A percentile compares a stretch with the other conserved stretches of the same genome.
These are phyloP conservation scores for Dioctria linearis DNA, from an alignment of 2,888 invertebrate genomes.

Conservation along the genomic window DNA sequence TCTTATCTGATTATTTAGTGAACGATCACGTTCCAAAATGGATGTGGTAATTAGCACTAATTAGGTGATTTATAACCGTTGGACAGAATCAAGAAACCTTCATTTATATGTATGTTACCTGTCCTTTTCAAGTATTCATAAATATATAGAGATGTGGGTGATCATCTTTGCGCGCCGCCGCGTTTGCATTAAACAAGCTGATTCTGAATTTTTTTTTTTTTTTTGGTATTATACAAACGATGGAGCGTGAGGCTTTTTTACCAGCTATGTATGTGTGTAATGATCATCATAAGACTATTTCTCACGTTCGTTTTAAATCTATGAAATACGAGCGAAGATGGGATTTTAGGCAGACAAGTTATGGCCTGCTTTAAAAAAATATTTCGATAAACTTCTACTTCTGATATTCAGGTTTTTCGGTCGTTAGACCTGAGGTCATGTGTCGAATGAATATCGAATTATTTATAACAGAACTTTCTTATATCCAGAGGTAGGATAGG, in stretches of 20 bases:
- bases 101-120: background rate
- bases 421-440: slow-evolving; percentile 47
- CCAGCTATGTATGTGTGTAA: background rate
- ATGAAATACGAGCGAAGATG: slow-evolving; percentile 36
- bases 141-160: slow-evolving; percentile 1
- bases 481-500: background rate
- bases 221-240: too few relatives aligned
- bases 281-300: slow-evolving; percentile 18
- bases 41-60: slow-evolving; percentile 51
- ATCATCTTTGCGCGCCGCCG: background rate
- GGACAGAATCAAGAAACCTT: background rate
- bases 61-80: slow-evolving; percentile 48
- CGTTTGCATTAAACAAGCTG: too few relatives aligned
- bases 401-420: slow-evolving; percentile 48
- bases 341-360: slow-evolving; percentile 44
- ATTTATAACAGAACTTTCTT: slow-evolving; percentile 16
- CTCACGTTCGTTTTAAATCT: slow-evolving; percentile 3
- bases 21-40: slow-evolving; percentile 46
- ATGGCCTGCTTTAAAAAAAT: slow-evolving; percentile 26
- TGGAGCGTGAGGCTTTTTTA: too few relatives aligned
- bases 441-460: background rate
- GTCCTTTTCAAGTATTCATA: background rate
- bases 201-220: too few relatives aligned
- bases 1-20: slow-evolving; percentile 44
- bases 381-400: slow-evolving; percentile 28